These are phyloP conservation scores for Aspidiotus rigidus DNA, from an alignment of 2,888 invertebrate genomes.

Conservation along the genomic window DNA sequence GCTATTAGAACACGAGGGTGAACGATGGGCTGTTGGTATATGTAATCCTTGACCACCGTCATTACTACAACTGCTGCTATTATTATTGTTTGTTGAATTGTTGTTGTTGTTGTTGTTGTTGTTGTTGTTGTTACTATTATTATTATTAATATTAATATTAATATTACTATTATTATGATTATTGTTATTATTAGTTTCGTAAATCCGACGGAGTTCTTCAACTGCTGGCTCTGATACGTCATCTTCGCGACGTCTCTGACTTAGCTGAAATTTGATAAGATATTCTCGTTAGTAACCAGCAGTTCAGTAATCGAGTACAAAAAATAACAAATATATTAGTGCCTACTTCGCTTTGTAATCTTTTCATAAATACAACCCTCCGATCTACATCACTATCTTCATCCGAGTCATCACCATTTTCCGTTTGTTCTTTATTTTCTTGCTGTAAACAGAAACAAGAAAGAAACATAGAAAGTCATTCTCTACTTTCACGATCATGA, in stretches of 20 bases:
- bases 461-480: no score
- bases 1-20: conserved; percentile 5
- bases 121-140: not conserved
- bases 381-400: conserved; percentile 6
- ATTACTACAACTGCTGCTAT: not conserved
- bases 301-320: no score
- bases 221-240: not conserved
- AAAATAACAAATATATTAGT: no score
- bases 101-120: not conserved
- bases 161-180: not conserved
- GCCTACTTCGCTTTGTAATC: conserved; percentile 4
- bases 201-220: conserved; percentile 14
- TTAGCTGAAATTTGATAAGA: not conserved
- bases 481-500: no score
- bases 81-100: not conserved
- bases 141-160: not conserved
- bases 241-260: conserved; percentile 6
- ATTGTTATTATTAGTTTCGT: conserved; percentile 11
- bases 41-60: not conserved
- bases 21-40: conserved; percentile 6
- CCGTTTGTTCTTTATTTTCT: conserved; percentile 4
- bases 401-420: conserved; percentile 18
- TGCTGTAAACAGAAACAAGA: conserved; percentile 3
- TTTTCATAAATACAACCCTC: not conserved
- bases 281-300: no score